Base-by-base conservation (phyloP, 2,888 invertebrate species). In the Halictus quadricinctus region DNA sequence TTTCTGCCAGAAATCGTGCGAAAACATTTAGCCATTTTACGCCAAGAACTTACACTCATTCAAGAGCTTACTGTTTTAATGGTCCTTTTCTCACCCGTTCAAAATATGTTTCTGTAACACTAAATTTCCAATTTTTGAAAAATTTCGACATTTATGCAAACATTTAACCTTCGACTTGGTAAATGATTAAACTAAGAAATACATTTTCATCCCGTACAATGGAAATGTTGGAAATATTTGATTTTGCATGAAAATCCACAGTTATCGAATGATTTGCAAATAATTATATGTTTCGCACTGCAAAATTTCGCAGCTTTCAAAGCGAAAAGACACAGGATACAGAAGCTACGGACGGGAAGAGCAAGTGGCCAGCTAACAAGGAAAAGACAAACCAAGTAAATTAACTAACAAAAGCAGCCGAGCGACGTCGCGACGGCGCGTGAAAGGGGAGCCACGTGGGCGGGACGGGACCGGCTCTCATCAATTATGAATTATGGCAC, bases 341-440 rank as follows among this genome's bases (percentile, higher is more conserved):
- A 69, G 41, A 69, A 41, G 69, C 36, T 69, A 7, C 12, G 41
- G 3, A 43, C 21, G 7, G 29, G 4, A 18, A 8, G 50, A 73
- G 29, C 29, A 50, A 48, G 21, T 29, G 18, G 48, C 15, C 29
- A 25, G 25, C 41, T 43, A 43, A 72, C 72, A 15, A 72, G 46
- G n/a, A 25, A 18, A 18, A 18, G 50, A 73, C 72, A 50, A 73
- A 50, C 72, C 50, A 50, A 21, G 72, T 50, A 73, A 50, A 73
- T 73, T 50, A 73, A 73, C 25, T 60, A 21, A 75, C 75, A 75
- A 75, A 60, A 75, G 58, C 25, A 18, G 64, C 64, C 64, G 64
- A 7, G 25, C 29, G 64, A 64, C 64, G 64, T 29, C 60, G 60
- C 60, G 25, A 1, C 54, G 12, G 12, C n/a, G 10, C 72, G 72